Evolutionary conservation across 1,140 invertebrate species (phyloP), one percentile per base, ranked within the genome.

Genomic region (Onthophagus taurus): DNA sequence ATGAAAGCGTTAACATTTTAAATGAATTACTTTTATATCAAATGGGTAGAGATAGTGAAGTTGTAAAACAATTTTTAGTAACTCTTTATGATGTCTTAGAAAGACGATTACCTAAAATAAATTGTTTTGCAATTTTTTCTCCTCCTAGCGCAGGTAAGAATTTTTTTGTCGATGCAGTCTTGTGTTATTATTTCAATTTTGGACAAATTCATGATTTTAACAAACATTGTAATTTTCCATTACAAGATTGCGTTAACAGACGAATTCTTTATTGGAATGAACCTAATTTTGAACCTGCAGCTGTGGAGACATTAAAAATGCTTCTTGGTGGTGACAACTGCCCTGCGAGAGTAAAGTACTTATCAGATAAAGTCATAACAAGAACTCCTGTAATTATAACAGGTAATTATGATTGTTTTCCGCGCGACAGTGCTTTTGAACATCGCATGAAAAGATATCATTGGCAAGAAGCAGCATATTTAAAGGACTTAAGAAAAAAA

Each of bases 161-260:
- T 2, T 11, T 12, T 3, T 36, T 36, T 12, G n/a, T 19, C 7
- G 4, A 36, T 19, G 7, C 21, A 14, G 18, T 12, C 7, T 3
- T 19, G 1, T 16, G 7, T 2, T 36, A 19, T 7, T 36, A 19
- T 36, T 9, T 36, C 8, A 7, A 7, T 7, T 11, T 7, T 4
- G 34, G 34, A n/a, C 5, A 36, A 36, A 14, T 36, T 19, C 17
- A 16, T 2, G 21, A 36, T 36, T 36, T 36, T 17, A 36, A 36
- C 21, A 36, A 20, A 1, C 21, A 36, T 19, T 36, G 6, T 18
- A 16, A 36, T 19, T 36, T 36, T 20, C 34, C 34, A 7, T 11
- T 36, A 2, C 34, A 36, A 20, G 12, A 36, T 36, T 36, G 34
- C 21, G 18, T 36, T 2, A 6, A 36, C 21, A 36, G 14, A 20